Conservation (phyloP, 2,113 vertebrate genomes). For the Saccopteryx leptura region DNA sequence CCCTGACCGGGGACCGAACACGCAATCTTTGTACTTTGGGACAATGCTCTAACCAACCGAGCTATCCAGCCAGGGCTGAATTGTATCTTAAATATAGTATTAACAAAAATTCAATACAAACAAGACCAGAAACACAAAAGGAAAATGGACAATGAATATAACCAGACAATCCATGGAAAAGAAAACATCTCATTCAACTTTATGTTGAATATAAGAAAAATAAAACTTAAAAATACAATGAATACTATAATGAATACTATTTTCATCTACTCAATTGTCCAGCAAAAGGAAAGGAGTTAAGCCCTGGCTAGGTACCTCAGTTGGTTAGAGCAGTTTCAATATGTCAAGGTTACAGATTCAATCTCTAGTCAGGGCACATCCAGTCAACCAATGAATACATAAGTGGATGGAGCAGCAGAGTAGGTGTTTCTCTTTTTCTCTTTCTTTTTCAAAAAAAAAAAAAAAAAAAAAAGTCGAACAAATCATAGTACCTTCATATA, state of each 20-base stretch:
- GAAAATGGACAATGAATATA: background rate
- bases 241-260: background rate
- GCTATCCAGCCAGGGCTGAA: background rate
- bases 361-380: no score
- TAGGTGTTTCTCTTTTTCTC: no score
- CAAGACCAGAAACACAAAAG: background rate
- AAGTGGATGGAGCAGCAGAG: no score
- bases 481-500: background rate
- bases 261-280: background rate
- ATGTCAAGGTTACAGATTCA: no score
- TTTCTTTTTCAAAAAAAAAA: no score
- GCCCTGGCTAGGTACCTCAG: no score
- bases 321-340: no score
- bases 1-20: no score
- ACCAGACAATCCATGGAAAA: background rate
- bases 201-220: background rate
- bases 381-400: no score
- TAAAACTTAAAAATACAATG: background rate
- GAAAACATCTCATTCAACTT: background rate
- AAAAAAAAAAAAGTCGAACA: background rate
- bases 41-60: no score
- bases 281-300: background rate
- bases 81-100: background rate
- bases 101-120: slow-evolving; percentile 17
- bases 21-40: no score